Conservation (phyloP, 1,140 invertebrate species). For the Pseudomyrmex cubaensis region DNA sequence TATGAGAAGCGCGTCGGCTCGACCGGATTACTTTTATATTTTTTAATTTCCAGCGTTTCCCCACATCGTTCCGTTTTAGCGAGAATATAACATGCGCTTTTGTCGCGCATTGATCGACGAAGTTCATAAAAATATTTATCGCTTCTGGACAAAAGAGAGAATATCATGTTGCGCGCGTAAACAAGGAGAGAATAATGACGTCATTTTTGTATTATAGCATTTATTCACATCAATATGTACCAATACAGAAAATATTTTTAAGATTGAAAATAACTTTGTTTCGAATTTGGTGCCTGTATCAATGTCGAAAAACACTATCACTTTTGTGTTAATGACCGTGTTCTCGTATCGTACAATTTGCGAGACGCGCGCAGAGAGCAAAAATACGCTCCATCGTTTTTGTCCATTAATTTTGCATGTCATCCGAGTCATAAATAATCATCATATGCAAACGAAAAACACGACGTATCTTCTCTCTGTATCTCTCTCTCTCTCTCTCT, state of each 20-base stretch:
- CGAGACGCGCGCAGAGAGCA: background rate
- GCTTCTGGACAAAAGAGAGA: slow-evolving; percentile 7
- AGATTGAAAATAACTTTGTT: slow-evolving; percentile 8
- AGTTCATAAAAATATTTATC: slow-evolving; percentile 62
- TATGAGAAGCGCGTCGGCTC: slow-evolving; percentile 9
- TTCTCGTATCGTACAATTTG: background rate
- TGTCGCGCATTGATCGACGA: slow-evolving; percentile 12
- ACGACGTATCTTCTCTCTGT: too few relatives aligned
- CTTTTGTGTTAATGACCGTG: background rate
- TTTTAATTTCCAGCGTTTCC: slow-evolving; percentile 49
- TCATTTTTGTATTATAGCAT: slow-evolving; percentile 58
- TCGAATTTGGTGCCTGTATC: background rate
- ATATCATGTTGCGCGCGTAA: background rate
- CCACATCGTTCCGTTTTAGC: slow-evolving; percentile 14
- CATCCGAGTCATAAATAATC: too few relatives aligned
- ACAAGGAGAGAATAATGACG: slow-evolving; percentile 53
- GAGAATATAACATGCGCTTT: slow-evolving; percentile 30
- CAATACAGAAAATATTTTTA: background rate
- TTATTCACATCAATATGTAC: slow-evolving; percentile 59
- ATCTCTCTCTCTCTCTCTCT: too few relatives aligned
- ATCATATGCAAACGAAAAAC: too few relatives aligned
- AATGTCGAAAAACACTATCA: background rate
- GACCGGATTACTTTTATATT: slow-evolving; percentile 23
- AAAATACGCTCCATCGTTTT: background rate
- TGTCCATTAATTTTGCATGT: background rate